phyloP scores from a whole-genome alignment of 2,113 vertebrate species.

The Strix uralensis region DNA sequence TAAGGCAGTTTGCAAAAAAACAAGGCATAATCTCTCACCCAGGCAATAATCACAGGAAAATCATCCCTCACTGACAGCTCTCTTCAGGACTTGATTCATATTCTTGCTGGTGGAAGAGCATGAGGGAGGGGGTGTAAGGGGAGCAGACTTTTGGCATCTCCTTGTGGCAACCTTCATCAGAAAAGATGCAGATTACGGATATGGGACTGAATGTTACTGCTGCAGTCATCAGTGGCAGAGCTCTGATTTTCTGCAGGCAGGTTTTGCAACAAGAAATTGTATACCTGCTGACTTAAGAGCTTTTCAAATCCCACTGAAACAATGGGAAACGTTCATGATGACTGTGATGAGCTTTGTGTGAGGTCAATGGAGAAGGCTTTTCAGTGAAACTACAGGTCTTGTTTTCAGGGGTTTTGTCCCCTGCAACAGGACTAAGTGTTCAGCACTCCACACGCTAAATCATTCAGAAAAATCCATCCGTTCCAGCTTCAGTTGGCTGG shows the following conservation, averaged over 20 bases:
- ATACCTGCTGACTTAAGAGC: neutral
- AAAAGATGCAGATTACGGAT: neutral
- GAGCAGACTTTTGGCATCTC: slow-evolving; percentile 44
- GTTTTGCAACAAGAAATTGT: neutral
- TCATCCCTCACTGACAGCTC: slow-evolving; percentile 69
- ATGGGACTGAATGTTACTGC: neutral
- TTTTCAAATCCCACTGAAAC: neutral
- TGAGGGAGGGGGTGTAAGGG: neutral
- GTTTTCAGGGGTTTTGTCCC: neutral
- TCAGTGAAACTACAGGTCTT: neutral
- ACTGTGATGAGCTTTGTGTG: neutral
- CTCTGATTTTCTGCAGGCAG: neutral
- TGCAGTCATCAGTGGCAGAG: neutral
- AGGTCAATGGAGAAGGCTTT: neutral
- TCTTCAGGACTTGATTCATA: slow-evolving; percentile 71
- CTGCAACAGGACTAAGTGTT: neutral
- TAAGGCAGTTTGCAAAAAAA: slow-evolving; percentile 66
- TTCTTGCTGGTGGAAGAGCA: slow-evolving; percentile 48
- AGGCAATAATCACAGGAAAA: slow-evolving; percentile 73
- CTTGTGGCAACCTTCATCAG: slow-evolving; percentile 11
- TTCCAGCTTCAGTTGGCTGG: neutral
- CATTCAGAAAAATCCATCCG: neutral
- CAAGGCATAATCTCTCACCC: slow-evolving; percentile 62
- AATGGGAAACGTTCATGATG: neutral
- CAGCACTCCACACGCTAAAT: neutral